phyloP scores from a whole-genome alignment of 2,113 vertebrate species.

The Hemiprocne comata region DNA sequence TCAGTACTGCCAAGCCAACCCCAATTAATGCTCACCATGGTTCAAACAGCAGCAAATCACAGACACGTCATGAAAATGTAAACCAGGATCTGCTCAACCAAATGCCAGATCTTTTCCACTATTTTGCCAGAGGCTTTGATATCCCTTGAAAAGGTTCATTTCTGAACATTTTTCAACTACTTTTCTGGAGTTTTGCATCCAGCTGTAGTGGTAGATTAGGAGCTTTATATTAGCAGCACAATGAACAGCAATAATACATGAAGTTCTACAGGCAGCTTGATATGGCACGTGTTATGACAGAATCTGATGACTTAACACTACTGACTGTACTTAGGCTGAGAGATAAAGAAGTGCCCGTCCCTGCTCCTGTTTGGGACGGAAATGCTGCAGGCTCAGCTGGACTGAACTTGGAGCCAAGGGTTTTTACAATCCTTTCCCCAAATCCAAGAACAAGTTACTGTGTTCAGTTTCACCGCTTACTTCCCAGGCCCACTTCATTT shows the following conservation, averaged over 20 bases:
- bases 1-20: background rate
- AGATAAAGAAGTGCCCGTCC: background rate
- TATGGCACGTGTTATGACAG: fast-evolving
- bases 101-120: background rate
- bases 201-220: background rate
- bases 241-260: background rate
- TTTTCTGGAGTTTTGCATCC: background rate
- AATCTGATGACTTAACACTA: fast-evolving
- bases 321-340: background rate
- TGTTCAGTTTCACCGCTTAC: background rate
- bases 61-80: fast-evolving
- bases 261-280: background rate
- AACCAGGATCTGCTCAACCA: background rate
- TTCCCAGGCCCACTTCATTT: background rate
- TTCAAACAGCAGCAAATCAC: background rate
- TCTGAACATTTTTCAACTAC: background rate
- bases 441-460: background rate
- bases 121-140: background rate
- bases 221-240: background rate
- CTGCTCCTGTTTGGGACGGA: background rate
- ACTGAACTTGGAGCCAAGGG: background rate
- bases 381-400: background rate
- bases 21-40: background rate
- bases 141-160: background rate
- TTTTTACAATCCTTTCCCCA: background rate